A percentile compares a stretch with the other conserved stretches of the same genome.
Evolutionary conservation across 2,888 invertebrate species (phyloP).

Genomic region (Melieria omissa): DNA sequence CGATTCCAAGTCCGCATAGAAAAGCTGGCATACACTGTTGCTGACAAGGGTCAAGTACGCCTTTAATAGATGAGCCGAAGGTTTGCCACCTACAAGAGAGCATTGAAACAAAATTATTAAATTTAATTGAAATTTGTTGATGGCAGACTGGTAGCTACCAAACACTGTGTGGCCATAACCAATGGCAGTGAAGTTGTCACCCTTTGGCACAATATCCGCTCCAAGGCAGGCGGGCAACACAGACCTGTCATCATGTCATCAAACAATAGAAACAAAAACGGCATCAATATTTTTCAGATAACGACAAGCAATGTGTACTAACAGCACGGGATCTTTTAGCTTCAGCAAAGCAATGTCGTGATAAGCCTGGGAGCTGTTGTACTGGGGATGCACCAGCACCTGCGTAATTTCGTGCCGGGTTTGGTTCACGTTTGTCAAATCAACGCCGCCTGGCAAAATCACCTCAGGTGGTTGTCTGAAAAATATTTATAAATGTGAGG

Average conservation of each 20-base stretch:
- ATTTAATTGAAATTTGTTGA: constrained; percentile 1
- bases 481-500: background rate
- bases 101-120: background rate
- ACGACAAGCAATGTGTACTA: background rate
- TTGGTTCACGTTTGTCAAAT: constrained; percentile 28
- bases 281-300: background rate
- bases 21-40: constrained; percentile 33
- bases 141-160: constrained; percentile 42
- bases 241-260: background rate
- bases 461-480: constrained; percentile 36
- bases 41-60: constrained; percentile 37
- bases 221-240: constrained; percentile 68
- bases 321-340: constrained; percentile 17
- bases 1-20: constrained; percentile 13
- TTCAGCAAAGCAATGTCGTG: constrained; percentile 44
- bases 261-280: background rate
- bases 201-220: constrained; percentile 52
- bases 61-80: constrained; percentile 42
- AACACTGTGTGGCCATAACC: constrained; percentile 72
- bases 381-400: constrained; percentile 38
- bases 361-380: constrained; percentile 34
- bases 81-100: constrained; percentile 35
- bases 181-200: constrained; percentile 68
- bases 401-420: constrained; percentile 27
- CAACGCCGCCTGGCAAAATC: constrained; percentile 41